Evolutionary conservation across 2,113 vertebrate genomes (phyloP).

Genomic region (Dromas ardeola): DNA sequence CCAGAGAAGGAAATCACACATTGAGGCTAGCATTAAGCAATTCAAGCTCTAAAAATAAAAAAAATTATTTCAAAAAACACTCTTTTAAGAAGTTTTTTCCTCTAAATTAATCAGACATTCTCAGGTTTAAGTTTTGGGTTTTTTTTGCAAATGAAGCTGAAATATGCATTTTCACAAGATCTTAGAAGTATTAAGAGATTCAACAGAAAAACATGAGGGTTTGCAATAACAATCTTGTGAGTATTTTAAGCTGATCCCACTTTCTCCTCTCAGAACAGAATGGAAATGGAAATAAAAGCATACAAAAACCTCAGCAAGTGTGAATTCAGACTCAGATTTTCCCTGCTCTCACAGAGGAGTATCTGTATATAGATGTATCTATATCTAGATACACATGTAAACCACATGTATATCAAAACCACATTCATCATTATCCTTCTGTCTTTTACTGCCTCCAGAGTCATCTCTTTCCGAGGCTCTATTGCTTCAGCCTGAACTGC

Average conservation of each 20-base stretch:
- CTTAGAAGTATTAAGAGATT: neutral
- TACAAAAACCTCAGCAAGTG: neutral
- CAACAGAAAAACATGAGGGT: neutral
- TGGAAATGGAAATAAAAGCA: neutral
- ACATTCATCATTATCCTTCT: neutral
- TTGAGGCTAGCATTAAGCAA: neutral
- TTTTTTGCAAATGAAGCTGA: neutral
- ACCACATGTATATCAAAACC: neutral
- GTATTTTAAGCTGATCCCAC: neutral
- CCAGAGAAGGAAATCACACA: neutral
- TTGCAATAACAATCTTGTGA: neutral
- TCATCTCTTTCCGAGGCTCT: neutral
- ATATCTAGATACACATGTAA: neutral
- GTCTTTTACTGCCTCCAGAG: neutral
- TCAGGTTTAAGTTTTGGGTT: neutral
- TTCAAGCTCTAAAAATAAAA: neutral
- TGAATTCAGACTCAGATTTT: neutral
- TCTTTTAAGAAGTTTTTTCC: neutral
- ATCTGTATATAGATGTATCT: neutral
- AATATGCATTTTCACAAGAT: neutral
- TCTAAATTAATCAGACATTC: neutral
- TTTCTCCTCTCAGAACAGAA: neutral
- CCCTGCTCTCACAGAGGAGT: neutral
- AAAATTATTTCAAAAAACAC: neutral
- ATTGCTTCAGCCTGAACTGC: neutral